Percentiles rank a stretch among this genome's conserved stretches.
phyloP scores from a whole-genome alignment of 1,140 invertebrate genomes.

The Trichonephila clavipes region DNA sequence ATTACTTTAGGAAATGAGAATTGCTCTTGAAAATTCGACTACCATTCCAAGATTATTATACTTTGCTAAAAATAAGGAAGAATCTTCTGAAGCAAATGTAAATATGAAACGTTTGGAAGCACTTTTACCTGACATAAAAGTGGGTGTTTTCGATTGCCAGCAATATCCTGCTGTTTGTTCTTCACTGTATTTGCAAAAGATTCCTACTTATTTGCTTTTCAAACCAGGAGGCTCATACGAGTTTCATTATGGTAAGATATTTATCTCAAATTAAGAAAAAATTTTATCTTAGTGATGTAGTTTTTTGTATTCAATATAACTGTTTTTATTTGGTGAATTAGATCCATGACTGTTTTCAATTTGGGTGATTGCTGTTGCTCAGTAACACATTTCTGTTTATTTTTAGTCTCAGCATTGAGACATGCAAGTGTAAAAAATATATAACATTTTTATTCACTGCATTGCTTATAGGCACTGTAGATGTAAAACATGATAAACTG shows the following conservation, averaged over 20 bases:
- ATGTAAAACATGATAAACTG: too few relatives aligned
- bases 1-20: slow-evolving; percentile 79
- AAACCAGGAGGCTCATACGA: slow-evolving; percentile 87
- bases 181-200: slow-evolving; percentile 83
- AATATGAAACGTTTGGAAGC: slow-evolving; percentile 84
- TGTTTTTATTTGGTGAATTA: background rate
- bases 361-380: too few relatives aligned
- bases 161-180: slow-evolving; percentile 83
- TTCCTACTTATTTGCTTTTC: slow-evolving; percentile 87
- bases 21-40: slow-evolving; percentile 78
- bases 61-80: slow-evolving; percentile 84
- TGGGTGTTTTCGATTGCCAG: slow-evolving; percentile 86
- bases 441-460: too few relatives aligned
- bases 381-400: too few relatives aligned
- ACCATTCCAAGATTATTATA: slow-evolving; percentile 84
- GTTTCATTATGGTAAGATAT: slow-evolving; percentile 84
- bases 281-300: too few relatives aligned
- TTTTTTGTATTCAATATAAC: too few relatives aligned
- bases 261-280: background rate
- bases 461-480: too few relatives aligned
- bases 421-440: too few relatives aligned
- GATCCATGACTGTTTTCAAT: too few relatives aligned
- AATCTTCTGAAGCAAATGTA: slow-evolving; percentile 81
- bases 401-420: too few relatives aligned
- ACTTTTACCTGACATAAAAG: slow-evolving; percentile 84